Evolutionary conservation across 2,888 invertebrate genomes (phyloP).

Genomic region (Cloeon dipterum): DNA sequence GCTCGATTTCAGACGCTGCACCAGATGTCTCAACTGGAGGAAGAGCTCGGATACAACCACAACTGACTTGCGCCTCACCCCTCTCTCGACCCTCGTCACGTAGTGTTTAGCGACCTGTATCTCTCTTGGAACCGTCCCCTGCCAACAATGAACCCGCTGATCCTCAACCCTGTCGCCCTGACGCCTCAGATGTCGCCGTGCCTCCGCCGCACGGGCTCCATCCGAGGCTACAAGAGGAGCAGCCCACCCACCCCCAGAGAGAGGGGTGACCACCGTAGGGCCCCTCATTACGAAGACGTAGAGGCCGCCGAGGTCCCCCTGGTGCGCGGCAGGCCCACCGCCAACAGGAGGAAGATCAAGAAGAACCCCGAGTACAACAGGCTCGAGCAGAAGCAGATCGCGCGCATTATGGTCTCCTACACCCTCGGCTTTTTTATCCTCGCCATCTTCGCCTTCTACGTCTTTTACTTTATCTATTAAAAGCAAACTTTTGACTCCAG

Average conservation of each 20-base stretch:
- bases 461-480: constrained; percentile 25
- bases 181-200: background rate
- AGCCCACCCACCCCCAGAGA: too few relatives aligned
- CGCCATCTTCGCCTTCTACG: constrained; percentile 27
- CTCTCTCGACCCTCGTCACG: background rate
- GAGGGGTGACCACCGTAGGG: background rate
- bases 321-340: background rate
- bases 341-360: too few relatives aligned
- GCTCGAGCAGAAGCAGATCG: constrained; percentile 11
- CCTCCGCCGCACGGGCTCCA: background rate
- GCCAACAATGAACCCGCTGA: background rate
- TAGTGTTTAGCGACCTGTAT: background rate
- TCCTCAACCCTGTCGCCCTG: too few relatives aligned
- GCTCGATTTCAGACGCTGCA: background rate
- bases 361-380: background rate
- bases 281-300: background rate
- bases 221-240: background rate
- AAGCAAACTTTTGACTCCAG: too few relatives aligned
- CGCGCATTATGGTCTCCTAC: constrained; percentile 29
- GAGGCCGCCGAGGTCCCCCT: background rate
- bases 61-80: background rate
- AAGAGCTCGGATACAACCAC: background rate
- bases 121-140: too few relatives aligned
- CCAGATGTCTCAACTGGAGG: background rate
- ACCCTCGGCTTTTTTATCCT: constrained; percentile 27